These are phyloP conservation scores for Nezara viridula DNA, from an alignment of 2,888 invertebrate species.

Conservation along the genomic window DNA sequence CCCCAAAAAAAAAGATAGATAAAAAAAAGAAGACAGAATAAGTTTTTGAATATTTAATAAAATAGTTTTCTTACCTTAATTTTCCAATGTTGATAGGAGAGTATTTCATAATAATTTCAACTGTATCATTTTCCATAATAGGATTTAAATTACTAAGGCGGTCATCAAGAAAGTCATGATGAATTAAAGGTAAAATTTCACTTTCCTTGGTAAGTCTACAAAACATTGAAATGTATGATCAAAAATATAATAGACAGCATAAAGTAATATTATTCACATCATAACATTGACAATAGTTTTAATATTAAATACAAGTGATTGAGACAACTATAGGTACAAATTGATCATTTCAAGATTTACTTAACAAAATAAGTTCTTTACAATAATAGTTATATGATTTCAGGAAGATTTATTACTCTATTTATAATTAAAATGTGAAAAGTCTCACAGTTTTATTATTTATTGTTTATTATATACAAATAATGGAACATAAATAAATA, in stretches of 20 bases:
- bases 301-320: background rate
- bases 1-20: no score
- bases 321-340: background rate
- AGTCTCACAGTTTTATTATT: no score
- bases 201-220: constrained; percentile 72
- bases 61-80: constrained; percentile 65
- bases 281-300: no score
- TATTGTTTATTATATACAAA: no score
- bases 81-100: constrained; percentile 73
- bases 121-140: constrained; percentile 67
- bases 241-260: background rate
- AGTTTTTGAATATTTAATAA: background rate
- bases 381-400: no score
- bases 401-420: no score
- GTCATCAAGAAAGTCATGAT: constrained; percentile 86
- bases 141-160: constrained; percentile 79
- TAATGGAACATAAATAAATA: no score
- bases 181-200: constrained; percentile 87
- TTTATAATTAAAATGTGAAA: no score
- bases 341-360: no score
- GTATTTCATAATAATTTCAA: constrained; percentile 80
- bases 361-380: no score
- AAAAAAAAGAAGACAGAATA: background rate
- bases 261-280: background rate
- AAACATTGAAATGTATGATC: constrained; percentile 42